Evolutionary conservation across 2,888 invertebrate species (phyloP).

Genomic region (Oligia latruncula): DNA sequence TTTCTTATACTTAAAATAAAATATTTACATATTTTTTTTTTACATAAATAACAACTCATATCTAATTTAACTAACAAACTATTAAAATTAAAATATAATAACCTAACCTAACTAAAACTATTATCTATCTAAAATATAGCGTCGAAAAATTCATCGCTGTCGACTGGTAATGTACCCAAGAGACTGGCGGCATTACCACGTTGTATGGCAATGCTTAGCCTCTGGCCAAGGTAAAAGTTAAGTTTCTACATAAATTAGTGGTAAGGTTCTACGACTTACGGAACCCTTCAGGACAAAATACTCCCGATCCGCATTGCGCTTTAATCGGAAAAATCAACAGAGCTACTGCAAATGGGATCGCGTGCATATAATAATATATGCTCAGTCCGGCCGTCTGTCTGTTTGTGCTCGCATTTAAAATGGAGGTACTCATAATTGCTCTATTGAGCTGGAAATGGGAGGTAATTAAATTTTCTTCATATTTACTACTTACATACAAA

Average conservation of each 20-base stretch:
- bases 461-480: slow-evolving; percentile 16
- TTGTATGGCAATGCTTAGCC: too few species aligned
- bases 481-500: not conserved
- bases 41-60: too few species aligned
- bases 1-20: too few species aligned
- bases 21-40: too few species aligned
- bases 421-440: slow-evolving; percentile 42
- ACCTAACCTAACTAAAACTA: too few species aligned
- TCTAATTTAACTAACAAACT: too few species aligned
- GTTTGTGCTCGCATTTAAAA: slow-evolving; percentile 37
- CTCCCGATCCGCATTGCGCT: slow-evolving; percentile 81
- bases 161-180: too few species aligned
- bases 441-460: slow-evolving; percentile 27
- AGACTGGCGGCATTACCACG: too few species aligned
- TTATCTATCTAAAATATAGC: too few species aligned
- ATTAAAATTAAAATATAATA: too few species aligned
- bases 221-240: not conserved
- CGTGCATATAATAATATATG: slow-evolving; percentile 67
- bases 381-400: slow-evolving; percentile 56
- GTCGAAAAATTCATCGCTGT: too few species aligned
- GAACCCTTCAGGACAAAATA: slow-evolving; percentile 75
- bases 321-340: slow-evolving; percentile 86
- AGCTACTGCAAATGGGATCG: slow-evolving; percentile 65
- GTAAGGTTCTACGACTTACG: slow-evolving; percentile 39
- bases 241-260: slow-evolving; percentile 7